Conservation (phyloP, 2,888 invertebrate genomes). For the Brachyptera risi region DNA sequence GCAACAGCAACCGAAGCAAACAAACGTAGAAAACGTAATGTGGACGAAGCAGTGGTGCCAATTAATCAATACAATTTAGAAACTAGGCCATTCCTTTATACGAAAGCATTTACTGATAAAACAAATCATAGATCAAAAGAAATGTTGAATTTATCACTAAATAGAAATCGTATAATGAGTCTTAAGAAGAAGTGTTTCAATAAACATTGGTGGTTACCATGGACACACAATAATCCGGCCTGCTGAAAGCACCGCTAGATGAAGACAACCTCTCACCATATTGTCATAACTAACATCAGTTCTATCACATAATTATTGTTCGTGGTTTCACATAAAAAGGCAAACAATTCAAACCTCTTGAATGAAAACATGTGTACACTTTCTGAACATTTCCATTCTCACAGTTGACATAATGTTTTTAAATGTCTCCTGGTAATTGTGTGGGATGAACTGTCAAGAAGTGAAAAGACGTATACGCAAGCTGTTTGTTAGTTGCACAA, state of each 20-base stretch:
- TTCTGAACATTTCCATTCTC: too few species aligned
- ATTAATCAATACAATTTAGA: neutral
- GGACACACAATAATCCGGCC: constrained; percentile 26
- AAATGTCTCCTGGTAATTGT: too few species aligned
- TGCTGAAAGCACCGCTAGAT: constrained; percentile 20
- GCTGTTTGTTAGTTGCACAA: too few species aligned
- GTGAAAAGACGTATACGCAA: neutral
- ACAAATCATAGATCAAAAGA: neutral
- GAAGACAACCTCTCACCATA: neutral
- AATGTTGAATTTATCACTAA: neutral
- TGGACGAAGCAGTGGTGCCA: neutral
- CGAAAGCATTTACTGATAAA: neutral
- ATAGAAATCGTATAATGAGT: constrained; percentile 14
- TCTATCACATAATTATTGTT: too few species aligned
- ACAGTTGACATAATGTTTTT: too few species aligned
- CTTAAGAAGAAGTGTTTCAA: constrained; percentile 27
- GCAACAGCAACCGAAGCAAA: constrained; percentile 26
- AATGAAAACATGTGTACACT: too few species aligned
- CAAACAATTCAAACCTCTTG: too few species aligned
- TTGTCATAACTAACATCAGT: neutral
- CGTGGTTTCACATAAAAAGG: too few species aligned
- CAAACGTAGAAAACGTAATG: constrained; percentile 26
- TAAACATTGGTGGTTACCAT: constrained; percentile 32
- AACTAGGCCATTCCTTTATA: neutral
- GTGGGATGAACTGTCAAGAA: neutral